Evolutionary conservation across 2,113 vertebrate species (phyloP).

Genomic region (Cynocephalus volans): DNA sequence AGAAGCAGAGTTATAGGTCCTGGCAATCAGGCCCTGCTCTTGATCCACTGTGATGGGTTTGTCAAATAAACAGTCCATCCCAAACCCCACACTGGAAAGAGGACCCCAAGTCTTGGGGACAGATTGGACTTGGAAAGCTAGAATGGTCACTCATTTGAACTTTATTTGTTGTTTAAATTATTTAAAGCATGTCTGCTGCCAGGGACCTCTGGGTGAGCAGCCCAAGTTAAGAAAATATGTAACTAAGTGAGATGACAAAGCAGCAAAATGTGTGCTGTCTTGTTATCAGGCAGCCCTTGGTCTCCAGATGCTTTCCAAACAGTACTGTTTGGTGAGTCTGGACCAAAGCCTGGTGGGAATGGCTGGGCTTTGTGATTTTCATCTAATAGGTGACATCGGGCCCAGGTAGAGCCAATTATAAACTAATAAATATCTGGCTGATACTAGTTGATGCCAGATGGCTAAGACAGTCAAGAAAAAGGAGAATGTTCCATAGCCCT

Average conservation of each 20-base stretch:
- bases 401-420: neutral
- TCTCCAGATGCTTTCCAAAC: neutral
- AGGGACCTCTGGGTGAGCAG: neutral
- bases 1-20: neutral
- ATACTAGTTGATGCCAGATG: no score
- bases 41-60: neutral
- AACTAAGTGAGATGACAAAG: neutral
- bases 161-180: neutral
- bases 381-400: neutral
- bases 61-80: neutral
- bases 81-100: neutral
- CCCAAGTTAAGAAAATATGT: neutral
- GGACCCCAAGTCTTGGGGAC: neutral
- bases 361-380: neutral
- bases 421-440: neutral
- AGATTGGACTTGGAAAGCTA: neutral
- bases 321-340: neutral
- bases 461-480: neutral
- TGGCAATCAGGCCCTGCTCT: neutral
- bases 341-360: neutral
- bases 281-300: neutral
- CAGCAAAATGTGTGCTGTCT: neutral
- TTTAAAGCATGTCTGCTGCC: neutral
- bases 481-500: neutral
- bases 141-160: slow-evolving; percentile 25